These are phyloP conservation scores for Scaptomyza cyrtandrae DNA, from an alignment of 2,888 invertebrate species.

Conservation along the genomic window DNA sequence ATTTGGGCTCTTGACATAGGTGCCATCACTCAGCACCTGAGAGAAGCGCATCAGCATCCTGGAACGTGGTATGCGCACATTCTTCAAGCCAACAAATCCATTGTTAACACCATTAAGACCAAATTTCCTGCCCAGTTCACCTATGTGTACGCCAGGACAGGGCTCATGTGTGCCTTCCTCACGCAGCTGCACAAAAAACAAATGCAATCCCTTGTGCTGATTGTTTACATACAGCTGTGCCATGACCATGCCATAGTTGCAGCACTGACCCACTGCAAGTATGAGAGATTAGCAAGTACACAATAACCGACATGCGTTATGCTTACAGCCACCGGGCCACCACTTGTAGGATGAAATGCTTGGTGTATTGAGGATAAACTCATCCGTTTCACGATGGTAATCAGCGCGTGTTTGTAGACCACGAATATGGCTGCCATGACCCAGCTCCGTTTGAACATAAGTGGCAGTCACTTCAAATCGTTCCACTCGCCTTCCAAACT, in stretches of 20 bases:
- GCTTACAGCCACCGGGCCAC: conserved; percentile 98
- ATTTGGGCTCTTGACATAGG: conserved; percentile 91
- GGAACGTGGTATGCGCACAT: conserved; percentile 93
- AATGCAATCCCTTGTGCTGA: conserved; percentile 93
- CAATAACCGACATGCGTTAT: background rate
- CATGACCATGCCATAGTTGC: conserved; percentile 95
- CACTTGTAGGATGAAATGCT: conserved; percentile 95
- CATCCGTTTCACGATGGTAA: conserved; percentile 91
- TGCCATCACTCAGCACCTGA: conserved; percentile 96
- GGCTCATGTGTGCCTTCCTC: conserved; percentile 95
- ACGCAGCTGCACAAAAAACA: conserved; percentile 95
- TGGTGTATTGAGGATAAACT: conserved; percentile 95
- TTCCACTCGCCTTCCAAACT: conserved; percentile 93
- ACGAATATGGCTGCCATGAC: conserved; percentile 96
- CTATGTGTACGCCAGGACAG: conserved; percentile 93
- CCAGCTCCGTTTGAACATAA: conserved; percentile 98
- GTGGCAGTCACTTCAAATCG: conserved; percentile 93
- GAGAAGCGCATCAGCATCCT: conserved; percentile 97
- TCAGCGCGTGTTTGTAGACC: conserved; percentile 96
- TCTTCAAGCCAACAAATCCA: conserved; percentile 94
- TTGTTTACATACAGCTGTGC: conserved; percentile 94
- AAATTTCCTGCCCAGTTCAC: conserved; percentile 97
- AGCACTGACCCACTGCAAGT: conserved; percentile 93
- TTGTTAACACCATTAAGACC: conserved; percentile 96
- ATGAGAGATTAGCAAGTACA: background rate